Evolutionary conservation across 2,888 invertebrate genomes (phyloP), one percentile per base, ranked within the genome.

Genomic region (Heliconius charithonia): DNA sequence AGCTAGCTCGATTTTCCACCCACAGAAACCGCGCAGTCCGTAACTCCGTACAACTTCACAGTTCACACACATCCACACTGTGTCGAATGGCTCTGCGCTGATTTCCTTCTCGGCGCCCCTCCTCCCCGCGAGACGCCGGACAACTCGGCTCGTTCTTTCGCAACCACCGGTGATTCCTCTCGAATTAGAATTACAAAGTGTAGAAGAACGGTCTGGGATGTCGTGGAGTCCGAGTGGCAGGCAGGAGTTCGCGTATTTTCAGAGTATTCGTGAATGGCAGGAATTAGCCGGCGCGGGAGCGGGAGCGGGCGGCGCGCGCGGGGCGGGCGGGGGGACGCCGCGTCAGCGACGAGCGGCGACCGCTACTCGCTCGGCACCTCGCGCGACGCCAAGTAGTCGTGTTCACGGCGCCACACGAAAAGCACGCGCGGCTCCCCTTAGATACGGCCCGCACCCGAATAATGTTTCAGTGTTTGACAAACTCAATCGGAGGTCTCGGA

Each of bases 391-490:
- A 79, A 83, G 83, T 85, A 93, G 94, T 94, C 93, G 93, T 93
- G 92, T 92, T 88, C 90, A 92, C 94, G 93, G 94, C 94, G 93
- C 89, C 90, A 91, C 84, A 88, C 88, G 89, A 91, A 92, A 90
- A 91, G 93, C 92, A 92, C 94, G 94, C 92, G 94, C 93, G 94
- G 92, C 93, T 92, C 88, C 88, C 87, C 86, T 91, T 91, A 89
- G 92, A 91, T 92, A 90, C 93, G 93, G 92, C 94, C 94, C 92
- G 95, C 93, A 92, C 90, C 91, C 93, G 93, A 95, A 95, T 95
- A 95, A 95, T 95, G 95, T 94, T 94, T 94, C 94, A 94, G 94
- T 95, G 95, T 92, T 92, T 94, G 91, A 93, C 94, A 90, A 93
- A 94, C 92, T 94, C 94, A 93, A 94, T 92, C 90, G 92, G 95